These are phyloP conservation scores for Eilema caniola DNA, from an alignment of 2,888 invertebrate species.

Conservation along the genomic window DNA sequence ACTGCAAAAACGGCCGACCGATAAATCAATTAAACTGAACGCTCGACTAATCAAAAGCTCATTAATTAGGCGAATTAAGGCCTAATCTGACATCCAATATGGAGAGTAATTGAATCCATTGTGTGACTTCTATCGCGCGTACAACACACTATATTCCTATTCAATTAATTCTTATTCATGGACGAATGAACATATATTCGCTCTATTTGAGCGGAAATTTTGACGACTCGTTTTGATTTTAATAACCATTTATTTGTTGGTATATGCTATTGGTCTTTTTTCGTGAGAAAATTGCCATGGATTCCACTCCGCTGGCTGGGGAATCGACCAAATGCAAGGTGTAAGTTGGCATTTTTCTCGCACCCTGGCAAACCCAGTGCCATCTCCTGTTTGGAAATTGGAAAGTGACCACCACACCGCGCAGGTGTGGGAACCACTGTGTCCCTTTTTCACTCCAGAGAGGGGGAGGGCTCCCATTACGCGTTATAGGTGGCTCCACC, in stretches of 20 bases:
- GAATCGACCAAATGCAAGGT: no score
- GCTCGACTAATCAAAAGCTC: conserved; percentile 6
- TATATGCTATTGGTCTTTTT: background rate
- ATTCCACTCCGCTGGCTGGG: no score
- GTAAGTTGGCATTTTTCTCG: no score
- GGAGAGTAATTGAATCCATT: background rate
- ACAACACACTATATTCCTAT: background rate
- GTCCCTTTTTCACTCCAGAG: no score
- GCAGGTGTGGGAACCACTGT: no score
- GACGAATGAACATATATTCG: background rate
- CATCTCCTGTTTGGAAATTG: no score
- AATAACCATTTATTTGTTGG: background rate
- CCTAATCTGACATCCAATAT: background rate
- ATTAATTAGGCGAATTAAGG: conserved; percentile 8
- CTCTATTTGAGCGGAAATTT: conserved; percentile 4
- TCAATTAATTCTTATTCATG: background rate
- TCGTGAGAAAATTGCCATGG: no score
- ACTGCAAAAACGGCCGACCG: background rate
- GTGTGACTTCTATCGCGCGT: background rate
- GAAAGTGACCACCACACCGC: no score
- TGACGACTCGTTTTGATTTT: background rate
- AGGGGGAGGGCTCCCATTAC: no score
- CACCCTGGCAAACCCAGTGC: no score
- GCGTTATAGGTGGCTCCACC: no score
- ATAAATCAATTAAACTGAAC: conserved; percentile 4